Percentiles rank a stretch among this genome's conserved stretches.
Conservation (phyloP, 2,888 invertebrate species). For the Cenopis cana region DNA sequence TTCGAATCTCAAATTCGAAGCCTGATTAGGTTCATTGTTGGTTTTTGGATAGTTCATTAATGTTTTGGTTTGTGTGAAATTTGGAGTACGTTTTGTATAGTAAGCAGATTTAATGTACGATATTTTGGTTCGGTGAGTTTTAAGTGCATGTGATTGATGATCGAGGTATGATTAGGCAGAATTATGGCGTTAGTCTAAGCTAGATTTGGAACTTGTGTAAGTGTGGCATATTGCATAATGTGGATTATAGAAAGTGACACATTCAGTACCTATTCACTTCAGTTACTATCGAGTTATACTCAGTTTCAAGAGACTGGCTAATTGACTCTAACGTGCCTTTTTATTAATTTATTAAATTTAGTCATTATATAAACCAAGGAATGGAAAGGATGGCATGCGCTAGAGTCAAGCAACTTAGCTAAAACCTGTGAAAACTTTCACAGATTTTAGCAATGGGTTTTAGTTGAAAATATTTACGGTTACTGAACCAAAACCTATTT, state of each 20-base stretch:
- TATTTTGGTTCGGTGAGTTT: conserved; percentile 35
- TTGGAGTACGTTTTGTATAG: conserved; percentile 41
- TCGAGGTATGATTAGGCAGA: conserved; percentile 29
- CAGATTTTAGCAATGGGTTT: too few relatives aligned
- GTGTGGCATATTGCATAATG: neutral
- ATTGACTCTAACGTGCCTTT: too few relatives aligned
- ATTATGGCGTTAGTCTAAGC: conserved; percentile 18
- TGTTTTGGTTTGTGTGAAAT: conserved; percentile 35
- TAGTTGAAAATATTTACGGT: too few relatives aligned
- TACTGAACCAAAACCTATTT: too few relatives aligned
- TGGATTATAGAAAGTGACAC: neutral
- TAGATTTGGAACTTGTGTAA: neutral
- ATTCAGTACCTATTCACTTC: neutral
- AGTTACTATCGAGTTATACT: neutral
- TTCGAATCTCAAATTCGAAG: conserved; percentile 64
- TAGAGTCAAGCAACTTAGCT: too few relatives aligned
- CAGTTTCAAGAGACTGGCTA: neutral
- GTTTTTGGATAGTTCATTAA: conserved; percentile 49
- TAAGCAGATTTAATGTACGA: conserved; percentile 41
- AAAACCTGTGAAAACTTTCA: too few relatives aligned
- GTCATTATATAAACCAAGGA: too few relatives aligned
- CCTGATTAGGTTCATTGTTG: conserved; percentile 77
- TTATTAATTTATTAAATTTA: too few relatives aligned
- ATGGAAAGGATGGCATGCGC: too few relatives aligned
- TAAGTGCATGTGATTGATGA: conserved; percentile 32